Evolutionary conservation across 2,797 vertebrate species (phyloP).

Genomic region (Picus viridis): DNA sequence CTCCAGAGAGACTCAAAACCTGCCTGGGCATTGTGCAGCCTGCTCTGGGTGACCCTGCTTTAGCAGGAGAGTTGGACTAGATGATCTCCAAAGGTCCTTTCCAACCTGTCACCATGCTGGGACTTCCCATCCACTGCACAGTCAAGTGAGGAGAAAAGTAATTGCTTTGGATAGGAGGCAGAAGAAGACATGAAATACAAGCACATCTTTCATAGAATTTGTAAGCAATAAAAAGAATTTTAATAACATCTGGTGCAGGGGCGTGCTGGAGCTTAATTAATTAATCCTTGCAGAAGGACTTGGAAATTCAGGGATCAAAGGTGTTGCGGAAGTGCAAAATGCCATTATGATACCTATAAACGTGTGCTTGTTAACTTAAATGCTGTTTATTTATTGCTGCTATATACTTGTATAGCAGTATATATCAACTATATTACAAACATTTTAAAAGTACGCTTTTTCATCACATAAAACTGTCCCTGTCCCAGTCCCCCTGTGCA

Average conservation of each 20-base stretch:
- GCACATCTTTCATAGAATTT: neutral
- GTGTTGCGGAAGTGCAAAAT: slow-evolving; percentile 49
- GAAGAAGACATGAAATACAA: slow-evolving; percentile 46
- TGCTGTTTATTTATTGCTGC: slow-evolving; percentile 43
- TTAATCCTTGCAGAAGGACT: slow-evolving; percentile 39
- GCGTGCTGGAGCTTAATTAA: slow-evolving; percentile 50
- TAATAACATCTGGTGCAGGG: slow-evolving; percentile 53
- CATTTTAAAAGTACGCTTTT: slow-evolving; percentile 32
- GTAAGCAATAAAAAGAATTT: slow-evolving; percentile 42
- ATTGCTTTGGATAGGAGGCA: slow-evolving; percentile 40
- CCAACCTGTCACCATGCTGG: no score
- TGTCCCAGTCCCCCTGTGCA: neutral
- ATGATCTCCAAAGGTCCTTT: no score
- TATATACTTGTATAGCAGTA: neutral
- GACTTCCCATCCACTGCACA: neutral
- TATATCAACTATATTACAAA: neutral
- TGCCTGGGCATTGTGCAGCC: no score
- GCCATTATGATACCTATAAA: slow-evolving; percentile 59
- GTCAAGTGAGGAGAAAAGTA: slow-evolving; percentile 2
- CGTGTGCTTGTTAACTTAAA: slow-evolving; percentile 33
- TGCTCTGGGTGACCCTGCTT: no score
- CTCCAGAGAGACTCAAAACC: no score
- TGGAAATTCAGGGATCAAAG: slow-evolving; percentile 46
- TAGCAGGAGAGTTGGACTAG: no score
- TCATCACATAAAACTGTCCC: slow-evolving; percentile 1